Conservation (phyloP, 2,113 vertebrate genomes). For the Seriola quinqueradiata region DNA sequence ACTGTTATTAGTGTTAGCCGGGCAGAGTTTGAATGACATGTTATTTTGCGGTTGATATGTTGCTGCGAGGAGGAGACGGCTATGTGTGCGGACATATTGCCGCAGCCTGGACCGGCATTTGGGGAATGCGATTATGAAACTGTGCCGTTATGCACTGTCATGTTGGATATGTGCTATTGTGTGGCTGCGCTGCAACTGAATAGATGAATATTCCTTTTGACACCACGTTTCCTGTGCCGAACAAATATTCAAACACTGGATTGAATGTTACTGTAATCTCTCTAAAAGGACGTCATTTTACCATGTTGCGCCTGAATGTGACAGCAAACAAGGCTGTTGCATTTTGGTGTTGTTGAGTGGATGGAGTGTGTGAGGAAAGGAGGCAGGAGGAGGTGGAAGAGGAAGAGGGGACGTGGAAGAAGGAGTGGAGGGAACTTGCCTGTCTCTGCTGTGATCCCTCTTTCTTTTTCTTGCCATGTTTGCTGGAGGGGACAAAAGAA, state of each 20-base stretch:
- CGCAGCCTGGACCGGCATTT: slow-evolving; percentile 35
- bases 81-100: slow-evolving; percentile 35
- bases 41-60: slow-evolving; percentile 64
- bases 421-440: slow-evolving; percentile 77
- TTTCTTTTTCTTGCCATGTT: slow-evolving; percentile 89
- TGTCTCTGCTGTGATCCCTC: slow-evolving; percentile 87
- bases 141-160: slow-evolving; percentile 68
- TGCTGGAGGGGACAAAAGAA: slow-evolving; percentile 84
- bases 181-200: slow-evolving; percentile 20
- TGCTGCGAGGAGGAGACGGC: slow-evolving; percentile 49
- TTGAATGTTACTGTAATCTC: slow-evolving; percentile 35
- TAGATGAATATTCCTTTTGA: slow-evolving; percentile 55
- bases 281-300: slow-evolving; percentile 32
- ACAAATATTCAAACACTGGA: slow-evolving; percentile 34
- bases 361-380: slow-evolving; percentile 21
- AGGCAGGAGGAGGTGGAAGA: slow-evolving; percentile 11
- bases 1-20: slow-evolving; percentile 50
- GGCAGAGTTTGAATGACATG: slow-evolving; percentile 55
- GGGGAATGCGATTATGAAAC: slow-evolving; percentile 65
- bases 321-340: slow-evolving; percentile 61
- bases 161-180: slow-evolving; percentile 59
- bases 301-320: slow-evolving; percentile 15
- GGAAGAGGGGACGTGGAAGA: not conserved
- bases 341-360: slow-evolving; percentile 8
- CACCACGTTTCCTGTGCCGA: slow-evolving; percentile 40